phyloP scores from a whole-genome alignment of 2,888 invertebrate genomes.

The Coelopa pilipes region DNA sequence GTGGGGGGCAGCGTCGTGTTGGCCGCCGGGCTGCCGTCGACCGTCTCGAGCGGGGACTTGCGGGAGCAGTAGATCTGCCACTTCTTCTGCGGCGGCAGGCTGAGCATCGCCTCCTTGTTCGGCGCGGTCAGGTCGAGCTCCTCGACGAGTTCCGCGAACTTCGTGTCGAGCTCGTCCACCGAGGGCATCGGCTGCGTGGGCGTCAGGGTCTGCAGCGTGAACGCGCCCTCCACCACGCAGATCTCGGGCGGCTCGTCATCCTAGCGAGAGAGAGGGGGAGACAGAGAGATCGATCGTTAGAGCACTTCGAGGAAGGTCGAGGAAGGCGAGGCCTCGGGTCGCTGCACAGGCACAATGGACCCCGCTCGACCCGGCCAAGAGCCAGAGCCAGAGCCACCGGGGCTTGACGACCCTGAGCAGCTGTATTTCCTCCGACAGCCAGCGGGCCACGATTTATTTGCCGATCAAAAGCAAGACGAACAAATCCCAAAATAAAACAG shows the following conservation, averaged over 20 bases:
- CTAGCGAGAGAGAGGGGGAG: conserved; percentile 66
- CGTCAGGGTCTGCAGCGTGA: conserved; percentile 88
- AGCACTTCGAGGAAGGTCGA: background rate
- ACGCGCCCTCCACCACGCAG: conserved; percentile 90
- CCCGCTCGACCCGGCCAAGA: background rate
- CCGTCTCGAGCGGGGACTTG: conserved; percentile 74
- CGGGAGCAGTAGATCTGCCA: conserved; percentile 98
- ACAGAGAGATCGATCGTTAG: background rate
- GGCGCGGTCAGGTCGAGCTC: conserved; percentile 93
- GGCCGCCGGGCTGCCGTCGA: conserved; percentile 66
- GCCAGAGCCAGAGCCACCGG: background rate
- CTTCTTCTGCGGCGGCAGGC: conserved; percentile 92
- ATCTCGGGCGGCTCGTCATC: conserved; percentile 97
- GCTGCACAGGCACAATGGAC: background rate
- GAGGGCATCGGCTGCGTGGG: conserved; percentile 95
- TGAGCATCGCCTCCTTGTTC: conserved; percentile 94
- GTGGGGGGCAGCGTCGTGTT: conserved; percentile 79
- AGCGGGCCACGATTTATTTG: background rate
- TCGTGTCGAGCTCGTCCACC: conserved; percentile 90
- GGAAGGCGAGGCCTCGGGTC: background rate
- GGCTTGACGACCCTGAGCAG: conserved; percentile 14
- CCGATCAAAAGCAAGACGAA: background rate
- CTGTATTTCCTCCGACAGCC: background rate
- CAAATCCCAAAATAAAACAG: background rate
- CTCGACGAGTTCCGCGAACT: conserved; percentile 95